Conservation (phyloP, 2,888 invertebrate species). For the Isotomurus palustris region DNA sequence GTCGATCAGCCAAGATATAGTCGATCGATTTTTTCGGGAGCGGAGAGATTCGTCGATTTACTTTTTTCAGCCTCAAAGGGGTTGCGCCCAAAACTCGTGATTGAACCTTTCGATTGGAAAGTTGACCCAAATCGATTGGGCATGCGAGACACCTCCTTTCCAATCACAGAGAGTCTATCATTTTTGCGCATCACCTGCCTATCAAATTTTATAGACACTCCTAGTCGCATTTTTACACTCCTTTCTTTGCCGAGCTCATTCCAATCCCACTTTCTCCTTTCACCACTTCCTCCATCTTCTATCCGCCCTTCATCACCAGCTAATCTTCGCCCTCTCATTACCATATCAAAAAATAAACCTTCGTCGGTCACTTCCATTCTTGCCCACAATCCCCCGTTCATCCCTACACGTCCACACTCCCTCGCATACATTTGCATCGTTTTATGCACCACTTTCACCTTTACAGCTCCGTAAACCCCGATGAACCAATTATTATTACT, state of each 20-base stretch:
- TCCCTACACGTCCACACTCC: no score
- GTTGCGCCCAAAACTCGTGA: slow-evolving; percentile 40
- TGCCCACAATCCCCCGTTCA: no score
- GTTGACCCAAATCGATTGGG: slow-evolving; percentile 45
- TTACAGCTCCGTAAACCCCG: no score
- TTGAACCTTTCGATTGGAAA: slow-evolving; percentile 47
- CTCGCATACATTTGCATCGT: no score
- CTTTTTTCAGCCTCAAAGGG: slow-evolving; percentile 46
- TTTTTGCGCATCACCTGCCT: slow-evolving; percentile 24
- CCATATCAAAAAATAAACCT: no score
- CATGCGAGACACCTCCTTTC: slow-evolving; percentile 43
- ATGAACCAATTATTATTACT: no score
- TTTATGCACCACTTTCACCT: no score
- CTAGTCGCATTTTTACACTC: slow-evolving; percentile 10
- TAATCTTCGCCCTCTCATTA: background rate
- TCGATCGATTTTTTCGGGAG: slow-evolving; percentile 47
- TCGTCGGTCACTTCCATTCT: no score
- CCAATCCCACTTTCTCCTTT: slow-evolving; percentile 4
- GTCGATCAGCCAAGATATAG: slow-evolving; percentile 47
- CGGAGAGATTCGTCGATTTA: slow-evolving; percentile 45
- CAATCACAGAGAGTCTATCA: slow-evolving; percentile 36
- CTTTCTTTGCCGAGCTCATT: slow-evolving; percentile 7
- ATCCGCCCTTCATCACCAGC: background rate
- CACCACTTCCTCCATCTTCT: slow-evolving; percentile 12
- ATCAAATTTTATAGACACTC: slow-evolving; percentile 11